Conservation (phyloP, 1,140 invertebrate genomes). For the Panagrolaimus sp. region DNA sequence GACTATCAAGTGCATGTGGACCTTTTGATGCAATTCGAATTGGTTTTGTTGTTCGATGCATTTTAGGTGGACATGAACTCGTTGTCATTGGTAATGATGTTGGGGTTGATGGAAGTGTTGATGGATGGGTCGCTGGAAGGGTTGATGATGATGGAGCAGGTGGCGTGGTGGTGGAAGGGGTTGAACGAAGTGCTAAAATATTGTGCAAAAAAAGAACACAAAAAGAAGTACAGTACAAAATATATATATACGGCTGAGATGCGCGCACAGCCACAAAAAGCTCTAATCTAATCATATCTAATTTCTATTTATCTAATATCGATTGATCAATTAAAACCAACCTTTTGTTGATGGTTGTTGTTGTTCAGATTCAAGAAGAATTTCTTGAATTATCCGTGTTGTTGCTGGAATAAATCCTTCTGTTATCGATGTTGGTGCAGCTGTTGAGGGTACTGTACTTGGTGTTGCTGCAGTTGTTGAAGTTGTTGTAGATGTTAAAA, state of each 20-base stretch:
- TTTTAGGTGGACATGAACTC: background rate
- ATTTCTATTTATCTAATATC: too few species aligned
- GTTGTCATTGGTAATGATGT: background rate
- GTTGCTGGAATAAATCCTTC: too few species aligned
- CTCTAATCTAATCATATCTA: too few species aligned
- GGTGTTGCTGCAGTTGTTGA: background rate
- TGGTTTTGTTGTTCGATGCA: constrained; percentile 1
- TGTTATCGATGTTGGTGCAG: background rate
- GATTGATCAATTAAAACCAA: too few species aligned
- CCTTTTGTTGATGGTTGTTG: too few species aligned
- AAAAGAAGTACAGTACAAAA: background rate
- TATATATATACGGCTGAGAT: too few species aligned
- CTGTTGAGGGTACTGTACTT: background rate
- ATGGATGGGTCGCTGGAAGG: background rate
- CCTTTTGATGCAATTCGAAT: constrained; percentile 10
- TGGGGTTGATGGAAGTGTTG: constrained; percentile 16
- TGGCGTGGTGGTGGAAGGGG: background rate
- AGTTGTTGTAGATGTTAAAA: background rate
- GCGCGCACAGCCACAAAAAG: too few species aligned
- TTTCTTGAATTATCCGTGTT: too few species aligned
- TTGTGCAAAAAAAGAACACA: background rate
- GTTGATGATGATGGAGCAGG: background rate
- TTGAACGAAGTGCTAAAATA: constrained; percentile 8
- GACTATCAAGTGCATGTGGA: background rate
- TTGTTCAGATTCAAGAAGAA: too few species aligned